Percentiles rank a stretch among this genome's conserved stretches.
phyloP scores from a whole-genome alignment of 1,140 invertebrate genomes.

The Drosophila insularis region DNA sequence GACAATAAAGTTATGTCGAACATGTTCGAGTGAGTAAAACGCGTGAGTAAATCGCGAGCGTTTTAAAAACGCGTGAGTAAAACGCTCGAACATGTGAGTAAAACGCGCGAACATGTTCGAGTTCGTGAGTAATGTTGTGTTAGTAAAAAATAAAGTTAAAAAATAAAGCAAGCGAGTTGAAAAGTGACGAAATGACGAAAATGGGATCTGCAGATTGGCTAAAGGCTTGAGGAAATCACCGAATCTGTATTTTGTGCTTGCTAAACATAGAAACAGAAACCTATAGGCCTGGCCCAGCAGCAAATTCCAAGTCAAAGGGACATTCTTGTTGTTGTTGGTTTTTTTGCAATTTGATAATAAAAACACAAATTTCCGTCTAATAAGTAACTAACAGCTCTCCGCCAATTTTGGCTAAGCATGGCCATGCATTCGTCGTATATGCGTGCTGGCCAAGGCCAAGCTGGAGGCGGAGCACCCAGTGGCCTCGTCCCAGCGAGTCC shows the following conservation, averaged over 20 bases:
- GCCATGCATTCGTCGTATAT: slow-evolving; percentile 71
- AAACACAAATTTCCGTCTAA: not conserved
- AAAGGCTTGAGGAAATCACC: not conserved
- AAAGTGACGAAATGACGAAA: not conserved
- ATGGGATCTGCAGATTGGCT: not conserved
- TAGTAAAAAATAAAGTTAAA: slow-evolving; percentile 3
- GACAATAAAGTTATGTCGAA: too few relatives aligned
- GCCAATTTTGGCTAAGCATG: slow-evolving; percentile 30
- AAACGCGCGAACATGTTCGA: too few relatives aligned
- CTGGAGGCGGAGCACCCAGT: slow-evolving; percentile 20
- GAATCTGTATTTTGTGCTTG: not conserved
- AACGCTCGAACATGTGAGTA: too few relatives aligned
- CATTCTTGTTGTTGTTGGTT: not conserved
- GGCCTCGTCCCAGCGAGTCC: slow-evolving; percentile 35
- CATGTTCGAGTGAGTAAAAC: too few relatives aligned
- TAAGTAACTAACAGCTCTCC: not conserved
- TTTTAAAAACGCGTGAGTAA: too few relatives aligned
- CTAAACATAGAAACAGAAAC: too few relatives aligned
- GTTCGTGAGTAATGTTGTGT: too few relatives aligned
- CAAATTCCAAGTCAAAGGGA: not conserved
- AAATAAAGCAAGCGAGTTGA: slow-evolving; percentile 2
- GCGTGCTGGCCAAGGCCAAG: slow-evolving; percentile 32
- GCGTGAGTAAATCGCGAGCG: too few relatives aligned
- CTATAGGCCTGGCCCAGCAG: too few relatives aligned
- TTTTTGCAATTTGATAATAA: not conserved